Base-by-base conservation (phyloP, 2,797 vertebrate genomes). In the Onychomys torridus region DNA sequence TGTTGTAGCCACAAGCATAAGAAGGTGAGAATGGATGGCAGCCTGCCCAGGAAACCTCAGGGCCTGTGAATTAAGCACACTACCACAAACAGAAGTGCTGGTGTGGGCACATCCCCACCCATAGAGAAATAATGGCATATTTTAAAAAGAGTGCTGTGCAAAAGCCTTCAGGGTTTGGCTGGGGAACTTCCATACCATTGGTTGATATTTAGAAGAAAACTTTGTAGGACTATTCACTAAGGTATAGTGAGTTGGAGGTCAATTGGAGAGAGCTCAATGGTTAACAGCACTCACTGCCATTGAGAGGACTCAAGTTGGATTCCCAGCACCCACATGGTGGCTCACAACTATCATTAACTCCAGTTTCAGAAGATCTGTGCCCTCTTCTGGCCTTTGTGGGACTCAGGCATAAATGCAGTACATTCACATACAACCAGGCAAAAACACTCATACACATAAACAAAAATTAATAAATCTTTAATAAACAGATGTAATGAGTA, bases 1-100 rank as follows among this genome's bases (percentile, higher is more conserved):
- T 94, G 92, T 96, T 88, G 84, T 93, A 96, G 87, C 96, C 93
- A 91, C 79, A 95, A 96, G 94, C 87, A n/a, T 87, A 90, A 83
- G 96, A 97, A 97, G 96, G 95, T 97, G 95, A 96, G 96, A 97
- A 97, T 67, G 71, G 43, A 88, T 97, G 96, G 93, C 96, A 86
- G 81, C 67, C 82, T 96, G 96, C 93, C 92, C 96, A 96, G 83
- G 67, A 95, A 96, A 96, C 87, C 96, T 95, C 73, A 95, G 88
- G 87, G 61, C 96, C 76, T 77, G 9, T 67, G 69, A 92, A 84
- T 82, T 69, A 49, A 92, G 82, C 0, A 43, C 91, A 78, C 49
- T 93, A 75, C 90, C 91, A 89, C 89, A 96, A 93, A 96, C 90
- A 91, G 73, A 93, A 75, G 23, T 40, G 6, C 43, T 94, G 82